Percentiles rank a stretch among this genome's conserved stretches.
These are phyloP conservation scores for Gerosis bhagava DNA, from an alignment of 2,888 invertebrate genomes.

Conservation along the genomic window DNA sequence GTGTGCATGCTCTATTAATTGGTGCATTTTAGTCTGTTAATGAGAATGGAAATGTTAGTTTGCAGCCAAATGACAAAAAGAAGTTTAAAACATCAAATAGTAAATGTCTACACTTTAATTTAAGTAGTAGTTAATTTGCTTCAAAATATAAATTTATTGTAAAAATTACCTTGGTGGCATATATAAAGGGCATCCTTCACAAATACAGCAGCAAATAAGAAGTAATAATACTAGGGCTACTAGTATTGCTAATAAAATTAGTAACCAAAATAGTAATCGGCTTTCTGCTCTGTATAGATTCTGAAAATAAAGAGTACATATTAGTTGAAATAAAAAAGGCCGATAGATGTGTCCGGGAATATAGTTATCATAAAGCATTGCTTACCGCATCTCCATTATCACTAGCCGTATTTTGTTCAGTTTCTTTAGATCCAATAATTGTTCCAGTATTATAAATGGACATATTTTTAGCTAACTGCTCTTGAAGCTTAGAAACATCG, in stretches of 20 bases:
- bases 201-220: constrained; percentile 91
- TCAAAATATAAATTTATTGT: constrained; percentile 5
- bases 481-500: constrained; percentile 88
- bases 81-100: too few relatives aligned
- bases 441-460: constrained; percentile 65
- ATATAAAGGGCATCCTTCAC: constrained; percentile 92
- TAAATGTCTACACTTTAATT: too few relatives aligned
- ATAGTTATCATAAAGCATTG: too few relatives aligned
- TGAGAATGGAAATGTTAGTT: constrained; percentile 48
- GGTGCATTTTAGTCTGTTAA: constrained; percentile 70
- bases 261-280: constrained; percentile 88
- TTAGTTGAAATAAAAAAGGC: too few relatives aligned
- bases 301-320: constrained; percentile 77
- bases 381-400: constrained; percentile 59
- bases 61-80: constrained; percentile 40
- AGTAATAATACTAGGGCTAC: constrained; percentile 87
- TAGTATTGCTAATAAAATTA: constrained; percentile 89
- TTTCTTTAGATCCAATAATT: constrained; percentile 29
- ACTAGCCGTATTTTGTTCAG: constrained; percentile 40
- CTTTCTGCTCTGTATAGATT: constrained; percentile 88
- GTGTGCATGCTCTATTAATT: constrained; percentile 60
- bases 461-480: constrained; percentile 78
- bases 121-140: constrained; percentile 13
- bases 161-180: constrained; percentile 85
- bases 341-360: too few relatives aligned